These are phyloP conservation scores for Drosophila birchii DNA, from an alignment of 2,888 invertebrate species.

Conservation along the genomic window DNA sequence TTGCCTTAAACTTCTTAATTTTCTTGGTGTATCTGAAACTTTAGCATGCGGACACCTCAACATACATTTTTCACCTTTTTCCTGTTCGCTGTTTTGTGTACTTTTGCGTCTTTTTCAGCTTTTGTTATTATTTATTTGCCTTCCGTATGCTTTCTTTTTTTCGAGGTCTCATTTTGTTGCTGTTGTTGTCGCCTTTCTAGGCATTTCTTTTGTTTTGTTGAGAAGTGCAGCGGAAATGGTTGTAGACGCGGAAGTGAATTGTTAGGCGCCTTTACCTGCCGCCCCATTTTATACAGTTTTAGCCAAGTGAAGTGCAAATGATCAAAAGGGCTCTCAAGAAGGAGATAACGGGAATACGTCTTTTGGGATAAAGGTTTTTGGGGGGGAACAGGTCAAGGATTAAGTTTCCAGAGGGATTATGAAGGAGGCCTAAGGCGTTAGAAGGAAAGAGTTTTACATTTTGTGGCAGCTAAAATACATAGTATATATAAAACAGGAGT, in stretches of 20 bases:
- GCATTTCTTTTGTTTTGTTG: constrained; percentile 53
- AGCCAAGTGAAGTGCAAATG: constrained; percentile 14
- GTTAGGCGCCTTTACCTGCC: constrained; percentile 68
- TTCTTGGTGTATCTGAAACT: constrained; percentile 1
- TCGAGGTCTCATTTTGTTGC: constrained; percentile 3
- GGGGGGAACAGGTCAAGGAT: constrained; percentile 1
- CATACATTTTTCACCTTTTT: constrained; percentile 55
- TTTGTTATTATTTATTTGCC: constrained; percentile 68
- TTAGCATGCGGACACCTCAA: constrained; percentile 27
- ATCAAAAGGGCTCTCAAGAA: not conserved
- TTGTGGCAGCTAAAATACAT: not conserved
- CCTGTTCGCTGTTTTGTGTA: constrained; percentile 48
- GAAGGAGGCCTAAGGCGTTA: too few relatives aligned
- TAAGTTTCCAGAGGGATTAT: not conserved
- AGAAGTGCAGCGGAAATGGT: constrained; percentile 76
- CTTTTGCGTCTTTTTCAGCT: constrained; percentile 48
- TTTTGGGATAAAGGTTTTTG: not conserved
- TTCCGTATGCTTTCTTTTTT: constrained; percentile 33
- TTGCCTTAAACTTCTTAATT: not conserved
- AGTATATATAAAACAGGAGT: not conserved
- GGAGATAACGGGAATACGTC: constrained; percentile 1
- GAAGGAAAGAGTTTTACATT: not conserved
- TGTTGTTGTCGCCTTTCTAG: constrained; percentile 31
- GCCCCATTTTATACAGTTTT: constrained; percentile 5
- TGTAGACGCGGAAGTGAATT: constrained; percentile 78